phyloP scores from a whole-genome alignment of 2,888 invertebrate species.

The Thyatira batis region DNA sequence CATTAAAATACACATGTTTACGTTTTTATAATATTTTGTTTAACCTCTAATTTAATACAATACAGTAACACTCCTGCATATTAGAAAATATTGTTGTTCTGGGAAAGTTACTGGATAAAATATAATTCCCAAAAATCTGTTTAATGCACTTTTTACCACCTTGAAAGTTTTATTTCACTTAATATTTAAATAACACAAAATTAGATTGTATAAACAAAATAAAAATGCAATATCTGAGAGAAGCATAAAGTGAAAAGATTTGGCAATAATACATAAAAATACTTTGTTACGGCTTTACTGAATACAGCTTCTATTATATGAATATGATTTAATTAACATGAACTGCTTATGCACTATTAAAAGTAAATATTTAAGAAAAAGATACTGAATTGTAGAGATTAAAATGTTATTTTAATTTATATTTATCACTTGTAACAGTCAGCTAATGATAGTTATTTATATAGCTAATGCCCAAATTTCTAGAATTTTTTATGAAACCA shows the following conservation, averaged over 20 bases:
- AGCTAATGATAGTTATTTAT: no score
- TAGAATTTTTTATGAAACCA: conserved; percentile 4
- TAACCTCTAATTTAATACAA: neutral
- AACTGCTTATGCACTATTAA: conserved; percentile 10
- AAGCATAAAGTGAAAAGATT: neutral
- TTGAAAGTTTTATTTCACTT: neutral
- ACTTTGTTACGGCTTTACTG: neutral
- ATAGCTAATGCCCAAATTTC: no score
- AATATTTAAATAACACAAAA: neutral
- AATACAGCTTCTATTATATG: neutral
- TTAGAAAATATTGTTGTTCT: no score
- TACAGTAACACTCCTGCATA: neutral
- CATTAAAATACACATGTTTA: conserved; percentile 7
- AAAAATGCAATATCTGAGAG: neutral
- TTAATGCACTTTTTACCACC: no score
- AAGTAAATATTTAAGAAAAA: no score
- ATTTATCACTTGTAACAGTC: no score
- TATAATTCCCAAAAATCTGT: no score
- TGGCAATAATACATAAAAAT: neutral
- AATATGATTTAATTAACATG: conserved; percentile 3
- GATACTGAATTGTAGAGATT: no score
- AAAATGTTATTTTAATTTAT: no score
- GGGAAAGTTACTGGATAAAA: no score
- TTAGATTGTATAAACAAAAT: neutral
- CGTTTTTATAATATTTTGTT: neutral